Evolutionary conservation across 2,113 vertebrate species (phyloP), one percentile per base, ranked within the genome.

Genomic region (Paracanthobrama guichenoti): DNA sequence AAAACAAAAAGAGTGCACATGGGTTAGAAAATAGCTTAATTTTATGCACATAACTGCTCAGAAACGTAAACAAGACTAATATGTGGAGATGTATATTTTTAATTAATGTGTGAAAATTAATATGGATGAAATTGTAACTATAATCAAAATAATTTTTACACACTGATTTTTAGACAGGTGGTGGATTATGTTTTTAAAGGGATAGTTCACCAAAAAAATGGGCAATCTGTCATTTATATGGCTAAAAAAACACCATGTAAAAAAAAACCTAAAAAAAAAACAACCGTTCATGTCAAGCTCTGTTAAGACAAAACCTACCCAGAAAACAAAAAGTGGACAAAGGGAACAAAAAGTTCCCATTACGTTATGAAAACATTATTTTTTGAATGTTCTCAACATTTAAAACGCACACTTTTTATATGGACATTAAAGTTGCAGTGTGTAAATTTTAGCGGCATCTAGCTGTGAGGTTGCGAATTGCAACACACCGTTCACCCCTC

Each of bases 1-100:
- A 72, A 89, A 81, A 91, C 79, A 69, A 39, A 46, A 24, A 28
- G 60, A 48, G 59, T 0, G 39, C 66, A 86, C 48, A 35, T 13
- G 62, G 62, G 42, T 22, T 44, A 35, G 44, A 81, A 81, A 67
- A 67, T 31, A 67, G 60, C n/a, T 46, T 28, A 8, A 20, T 79
- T 62, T 79, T 18, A 39, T 81, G 42, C 60, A 14, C 10, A 48
- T n/a, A 80, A 80, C 28, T 5, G 39, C 60, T 66, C n/a, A 67
- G 79, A 67, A 67, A 81, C 16, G 62, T 81, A 81, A 81, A 81
- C 44, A 35, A 67, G 20, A 28, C 44, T 66, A 50, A 80, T 66
- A 20, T 48, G 39, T 9, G 9, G 42, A 62, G 31, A 50, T 53
- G 22, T 8, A 18, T 81, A 1, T 79, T 44, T 31, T 66, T 3